Base-by-base conservation (phyloP, 2,113 vertebrate genomes). In the Agapornis roseicollis region DNA sequence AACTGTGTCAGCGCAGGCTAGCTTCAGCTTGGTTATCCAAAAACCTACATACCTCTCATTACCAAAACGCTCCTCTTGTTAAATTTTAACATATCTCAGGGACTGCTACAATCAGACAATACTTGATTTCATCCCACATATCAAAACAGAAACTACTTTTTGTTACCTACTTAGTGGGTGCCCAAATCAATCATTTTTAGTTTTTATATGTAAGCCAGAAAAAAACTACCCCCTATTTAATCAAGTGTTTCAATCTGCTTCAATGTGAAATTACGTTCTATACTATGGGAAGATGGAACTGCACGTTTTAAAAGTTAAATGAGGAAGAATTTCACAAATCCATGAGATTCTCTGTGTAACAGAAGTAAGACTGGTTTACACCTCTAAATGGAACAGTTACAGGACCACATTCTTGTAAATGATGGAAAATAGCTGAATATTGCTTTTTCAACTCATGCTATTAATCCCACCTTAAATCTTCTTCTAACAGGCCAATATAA, bases 241-340 rank as follows among this genome's bases (percentile, higher is more conserved):
- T 27, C 42, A 83, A 66, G 20, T 73, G 80, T 22, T 92, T 56
- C 70, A 85, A 50, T 10, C 19, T 73, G 41, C 58, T 83, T 85
- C 60, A 63, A 70, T 24, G 31, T 27, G 16, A 85, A 79, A n/a
- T 33, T 24, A 8, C 41, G 49, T 23, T 93, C 64, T 65, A 25
- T 13, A 80, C 28, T 27, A 82, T 5, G 17, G 79, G 68, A 58
- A 82, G n/a, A 60, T 7, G 13, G 13, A 79, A 63, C 2, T 63
- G 4, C 44, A 47, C 17, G 6, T 73, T 90, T 74, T 66, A 74
- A 11, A 87, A 70, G 39, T 63, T 68, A 70, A 83, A 41, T 61
- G 69, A 61, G 31, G 7, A 92, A 93, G 27, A 41, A 72, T 76
- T 91, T 68, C 50, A 84, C 31, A 77, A 65, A 85, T 42, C n/a